phyloP scores from a whole-genome alignment of 2,888 invertebrate genomes.

The Horisme vitalbata region DNA sequence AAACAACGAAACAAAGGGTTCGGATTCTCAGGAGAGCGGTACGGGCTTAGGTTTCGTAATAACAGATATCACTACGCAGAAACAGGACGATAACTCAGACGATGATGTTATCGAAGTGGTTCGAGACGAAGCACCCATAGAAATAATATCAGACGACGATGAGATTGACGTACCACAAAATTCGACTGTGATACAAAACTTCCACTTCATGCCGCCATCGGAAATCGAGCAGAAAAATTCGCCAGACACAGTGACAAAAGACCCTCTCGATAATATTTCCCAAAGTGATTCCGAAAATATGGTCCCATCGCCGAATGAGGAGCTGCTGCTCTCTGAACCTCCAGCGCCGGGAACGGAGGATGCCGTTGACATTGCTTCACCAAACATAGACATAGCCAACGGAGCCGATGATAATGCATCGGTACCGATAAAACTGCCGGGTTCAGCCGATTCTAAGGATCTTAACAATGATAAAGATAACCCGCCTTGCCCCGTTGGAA shows the following conservation, averaged over 20 bases:
- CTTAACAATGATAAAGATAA: not conserved
- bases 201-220: conserved; percentile 12
- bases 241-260: conserved; percentile 1
- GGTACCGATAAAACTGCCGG: conserved; percentile 3
- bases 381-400: conserved; percentile 9
- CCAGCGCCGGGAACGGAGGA: conserved; percentile 10
- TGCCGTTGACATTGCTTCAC: not conserved
- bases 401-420: conserved; percentile 1
- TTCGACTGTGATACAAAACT: conserved; percentile 29
- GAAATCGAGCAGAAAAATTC: conserved; percentile 7
- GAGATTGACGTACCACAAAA: conserved; percentile 51
- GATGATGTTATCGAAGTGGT: conserved; percentile 77
- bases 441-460: not conserved
- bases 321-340: conserved; percentile 8
- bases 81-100: conserved; percentile 57
- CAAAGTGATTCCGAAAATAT: conserved; percentile 8
- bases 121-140: conserved; percentile 72
- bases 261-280: conserved; percentile 8
- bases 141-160: conserved; percentile 72
- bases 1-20: not conserved
- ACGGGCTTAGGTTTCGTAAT: conserved; percentile 7
- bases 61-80: conserved; percentile 21
- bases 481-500: not conserved
- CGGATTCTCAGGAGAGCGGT: conserved; percentile 3
- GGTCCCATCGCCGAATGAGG: conserved; percentile 1